Base-by-base conservation (phyloP, 2,797 vertebrate species). In the Heteromormyrus szaboi region DNA sequence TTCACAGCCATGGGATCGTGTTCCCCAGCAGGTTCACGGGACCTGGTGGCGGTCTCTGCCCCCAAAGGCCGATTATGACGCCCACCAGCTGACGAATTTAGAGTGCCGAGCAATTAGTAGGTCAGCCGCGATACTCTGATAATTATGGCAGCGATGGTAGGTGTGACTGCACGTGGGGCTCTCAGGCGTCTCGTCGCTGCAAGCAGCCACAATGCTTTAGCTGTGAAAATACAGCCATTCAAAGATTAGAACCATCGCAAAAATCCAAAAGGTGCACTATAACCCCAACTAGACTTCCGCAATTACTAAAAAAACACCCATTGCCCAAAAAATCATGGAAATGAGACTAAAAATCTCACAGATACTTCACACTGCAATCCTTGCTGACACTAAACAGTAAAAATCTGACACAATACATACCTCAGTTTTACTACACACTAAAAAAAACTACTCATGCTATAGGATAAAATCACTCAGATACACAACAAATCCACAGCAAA, bases 61-160 rank as follows among this genome's bases (percentile, higher is more conserved):
- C 72, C 72, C 7, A 46, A 79, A 84, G 44, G 48, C 81, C n/a
- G 25, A 59, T 59, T 50, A 89, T 88, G 86, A 88, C 72, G 6
- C 25, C 53, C 59, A 29, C 85, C 72, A 88, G 86, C 89, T 65
- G 72, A 84, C 68, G 37, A 17, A 81, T 87, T 87, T 84, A 11
- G 81, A 88, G 76, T 89, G 86, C 46, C 2, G 53, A 25, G 53
- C 25, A 84, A 88, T 84, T 88, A 62, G 83, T 68, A 89, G 79
- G 86, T 48, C 53, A 48, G 44, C 44, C 54, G 44, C 2, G 33
- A 48, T 37, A 41, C 87, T 88, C 56, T 46, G 41, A 62, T 88
- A 86, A 85, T 88, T 88, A 88, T 9, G 8, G 33, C 44, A 11
- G 79, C 72, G 9, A 9, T 9, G 72, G 37, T 46, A 79, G 72